Evolutionary conservation across 2,888 invertebrate species (phyloP), one percentile per base, ranked within the genome.

Genomic region (Lepidocyrtinus sp.): DNA sequence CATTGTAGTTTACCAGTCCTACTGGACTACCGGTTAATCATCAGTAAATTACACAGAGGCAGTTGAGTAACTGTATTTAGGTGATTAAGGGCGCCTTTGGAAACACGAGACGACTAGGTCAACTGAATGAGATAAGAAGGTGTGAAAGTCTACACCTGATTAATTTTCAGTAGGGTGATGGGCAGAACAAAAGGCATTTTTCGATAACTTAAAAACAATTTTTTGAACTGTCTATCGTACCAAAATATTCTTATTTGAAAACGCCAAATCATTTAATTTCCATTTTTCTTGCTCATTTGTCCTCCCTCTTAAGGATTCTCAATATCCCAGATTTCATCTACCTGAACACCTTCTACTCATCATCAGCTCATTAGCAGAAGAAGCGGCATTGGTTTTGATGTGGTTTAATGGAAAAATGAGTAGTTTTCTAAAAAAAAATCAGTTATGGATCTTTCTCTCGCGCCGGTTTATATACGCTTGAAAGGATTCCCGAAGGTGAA

Each of bases 371-470:
- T 73, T 73, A 73, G 72, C 64, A 25, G 50, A 22, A 46, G n/a
- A 22, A 64, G 72, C 72, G 72, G 27, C 26, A 59, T 59, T 70
- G 24, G 19, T 72, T 26, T 67, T 72, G 77, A 77, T 62, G 68
- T 27, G 68, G 21, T 62, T 46, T 77, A 77, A 77, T 77, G 68
- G 72, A 72, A 77, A 77, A 77, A 77, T 77, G 72, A 72, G 67
- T 72, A 65, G 71, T 46, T 77, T 77, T 59, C 59, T 12, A 17
- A 55, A 55, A 55, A 55, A 15, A 3, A 12, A 55, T 55, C n/a
- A n/a, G n/a, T n/a, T n/a, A n/a, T n/a, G n/a, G n/a, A 12, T 36
- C 36, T 36, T 36, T 36, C 12, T 36, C 36, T 12, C 12, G 5
- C 17, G 55, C 59, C 19, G 59, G n/a, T n/a, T n/a, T n/a, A 59